These are phyloP conservation scores for Balanococcus diminutus DNA, from an alignment of 2,888 invertebrate species.

Conservation along the genomic window DNA sequence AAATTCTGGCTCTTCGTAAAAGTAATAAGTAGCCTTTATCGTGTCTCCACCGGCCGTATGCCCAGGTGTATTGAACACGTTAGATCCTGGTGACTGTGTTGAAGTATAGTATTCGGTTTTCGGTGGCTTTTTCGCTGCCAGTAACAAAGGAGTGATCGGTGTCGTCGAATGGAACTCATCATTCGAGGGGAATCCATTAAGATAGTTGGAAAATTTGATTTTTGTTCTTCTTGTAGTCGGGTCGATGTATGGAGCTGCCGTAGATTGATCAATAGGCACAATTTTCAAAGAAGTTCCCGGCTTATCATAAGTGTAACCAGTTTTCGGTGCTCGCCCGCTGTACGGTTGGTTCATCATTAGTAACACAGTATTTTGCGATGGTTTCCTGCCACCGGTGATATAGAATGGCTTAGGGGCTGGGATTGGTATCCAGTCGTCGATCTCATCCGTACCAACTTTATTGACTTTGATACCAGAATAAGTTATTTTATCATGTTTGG, in stretches of 20 bases:
- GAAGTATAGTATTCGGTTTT: slow-evolving; percentile 2
- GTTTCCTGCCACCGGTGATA: slow-evolving; percentile 58
- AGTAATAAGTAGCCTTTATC: slow-evolving; percentile 68
- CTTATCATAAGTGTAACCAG: slow-evolving; percentile 56
- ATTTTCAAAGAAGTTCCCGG: slow-evolving; percentile 61
- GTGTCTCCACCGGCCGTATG: slow-evolving; percentile 2
- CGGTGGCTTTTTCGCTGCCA: slow-evolving; percentile 61
- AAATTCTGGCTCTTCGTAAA: slow-evolving; percentile 67
- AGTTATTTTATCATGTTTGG: slow-evolving; percentile 57
- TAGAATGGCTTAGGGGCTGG: slow-evolving; percentile 59
- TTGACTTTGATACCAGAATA: slow-evolving; percentile 32
- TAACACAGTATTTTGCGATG: slow-evolving; percentile 46
- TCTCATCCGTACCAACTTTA: slow-evolving; percentile 57
- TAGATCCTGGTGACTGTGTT: not conserved
- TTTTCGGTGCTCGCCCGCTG: not conserved
- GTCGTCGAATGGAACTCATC: slow-evolving; percentile 39
- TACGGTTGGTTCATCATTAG: slow-evolving; percentile 36
- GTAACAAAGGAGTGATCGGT: slow-evolving; percentile 56
- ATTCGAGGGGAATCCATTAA: not conserved
- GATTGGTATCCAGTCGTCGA: slow-evolving; percentile 59
- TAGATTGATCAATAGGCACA: slow-evolving; percentile 8
- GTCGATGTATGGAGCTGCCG: not conserved
- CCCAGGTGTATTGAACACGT: slow-evolving; percentile 28
- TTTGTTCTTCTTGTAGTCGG: not conserved
- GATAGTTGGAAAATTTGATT: slow-evolving; percentile 24